A percentile compares a stretch with the other conserved stretches of the same genome.
Evolutionary conservation across 1,140 invertebrate species (phyloP).

Genomic region (Agrilus planipennis): DNA sequence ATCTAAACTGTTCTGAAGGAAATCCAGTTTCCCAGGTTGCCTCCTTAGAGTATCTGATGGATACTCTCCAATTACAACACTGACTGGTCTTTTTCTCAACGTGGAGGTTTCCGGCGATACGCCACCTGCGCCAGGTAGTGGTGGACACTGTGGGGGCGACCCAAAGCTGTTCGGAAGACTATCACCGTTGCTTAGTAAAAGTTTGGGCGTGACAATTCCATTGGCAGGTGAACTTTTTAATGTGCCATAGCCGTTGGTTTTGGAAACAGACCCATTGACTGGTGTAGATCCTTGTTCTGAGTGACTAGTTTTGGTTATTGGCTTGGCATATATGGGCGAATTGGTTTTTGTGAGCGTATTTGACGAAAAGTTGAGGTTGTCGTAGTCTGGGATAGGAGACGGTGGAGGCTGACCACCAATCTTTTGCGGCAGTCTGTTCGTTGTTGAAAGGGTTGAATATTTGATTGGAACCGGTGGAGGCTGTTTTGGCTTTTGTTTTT

Average conservation of each 20-base stretch:
- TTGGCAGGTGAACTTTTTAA: too few species aligned
- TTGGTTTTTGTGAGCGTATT: constrained; percentile 19
- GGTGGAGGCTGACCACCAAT: constrained; percentile 32
- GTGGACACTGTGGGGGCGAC: too few species aligned
- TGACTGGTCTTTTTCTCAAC: constrained; percentile 25
- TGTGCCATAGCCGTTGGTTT: constrained; percentile 1
- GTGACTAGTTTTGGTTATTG: constrained; percentile 3
- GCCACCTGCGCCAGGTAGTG: too few species aligned
- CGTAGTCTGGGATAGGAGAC: constrained; percentile 53
- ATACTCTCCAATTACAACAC: constrained; percentile 58
- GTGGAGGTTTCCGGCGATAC: constrained; percentile 16
- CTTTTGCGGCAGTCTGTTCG: constrained; percentile 8
- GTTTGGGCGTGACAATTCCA: too few species aligned
- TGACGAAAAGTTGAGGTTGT: constrained; percentile 31
- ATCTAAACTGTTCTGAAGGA: constrained; percentile 44
- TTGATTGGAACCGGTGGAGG: constrained; percentile 35
- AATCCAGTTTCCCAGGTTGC: constrained; percentile 54
- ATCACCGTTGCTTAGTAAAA: too few species aligned
- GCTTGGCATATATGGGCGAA: constrained; percentile 1
- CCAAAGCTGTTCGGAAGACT: too few species aligned
- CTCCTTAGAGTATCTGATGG: constrained; percentile 40
- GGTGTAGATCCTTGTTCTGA: too few species aligned
- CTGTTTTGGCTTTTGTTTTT: constrained; percentile 25
- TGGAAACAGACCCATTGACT: neutral
- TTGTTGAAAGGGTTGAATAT: constrained; percentile 23